phyloP scores from a whole-genome alignment of 1,140 invertebrate genomes.

The Bombus waltoni region DNA sequence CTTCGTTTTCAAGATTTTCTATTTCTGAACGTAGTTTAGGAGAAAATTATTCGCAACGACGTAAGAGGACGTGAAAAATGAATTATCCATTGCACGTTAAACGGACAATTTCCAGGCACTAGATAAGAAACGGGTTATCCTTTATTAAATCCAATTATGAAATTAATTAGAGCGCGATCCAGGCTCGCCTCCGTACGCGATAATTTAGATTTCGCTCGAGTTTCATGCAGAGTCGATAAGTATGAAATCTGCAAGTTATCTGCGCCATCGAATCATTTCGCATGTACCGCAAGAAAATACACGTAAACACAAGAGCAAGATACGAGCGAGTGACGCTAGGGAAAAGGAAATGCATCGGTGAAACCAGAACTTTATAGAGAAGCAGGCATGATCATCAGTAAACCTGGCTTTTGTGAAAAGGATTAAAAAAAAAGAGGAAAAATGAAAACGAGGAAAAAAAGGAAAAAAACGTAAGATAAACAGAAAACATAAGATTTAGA shows the following conservation, averaged over 20 bases:
- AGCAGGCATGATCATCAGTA: conserved; percentile 61
- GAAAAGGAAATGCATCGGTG: background rate
- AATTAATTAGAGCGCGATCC: conserved; percentile 49
- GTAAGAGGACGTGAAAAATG: background rate
- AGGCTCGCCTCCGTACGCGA: conserved; percentile 15
- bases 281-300: conserved; percentile 7
- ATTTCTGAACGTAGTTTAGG: background rate
- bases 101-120: background rate
- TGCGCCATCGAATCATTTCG: conserved; percentile 26
- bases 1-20: background rate
- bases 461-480: conserved; percentile 51
- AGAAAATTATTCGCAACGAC: conserved; percentile 7
- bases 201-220: conserved; percentile 45
- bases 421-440: conserved; percentile 17
- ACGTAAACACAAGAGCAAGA: background rate
- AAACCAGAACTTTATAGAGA: background rate
- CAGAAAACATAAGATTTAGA: conserved; percentile 74
- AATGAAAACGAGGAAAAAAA: conserved; percentile 17
- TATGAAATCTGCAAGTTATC: conserved; percentile 9
- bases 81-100: conserved; percentile 28
- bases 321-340: background rate
- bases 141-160: conserved; percentile 39
- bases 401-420: conserved; percentile 57
- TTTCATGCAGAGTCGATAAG: conserved; percentile 39
- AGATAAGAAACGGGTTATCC: conserved; percentile 25